These are phyloP conservation scores for Proctacanthus coquilletti DNA, from an alignment of 1,140 invertebrate genomes.

Conservation along the genomic window DNA sequence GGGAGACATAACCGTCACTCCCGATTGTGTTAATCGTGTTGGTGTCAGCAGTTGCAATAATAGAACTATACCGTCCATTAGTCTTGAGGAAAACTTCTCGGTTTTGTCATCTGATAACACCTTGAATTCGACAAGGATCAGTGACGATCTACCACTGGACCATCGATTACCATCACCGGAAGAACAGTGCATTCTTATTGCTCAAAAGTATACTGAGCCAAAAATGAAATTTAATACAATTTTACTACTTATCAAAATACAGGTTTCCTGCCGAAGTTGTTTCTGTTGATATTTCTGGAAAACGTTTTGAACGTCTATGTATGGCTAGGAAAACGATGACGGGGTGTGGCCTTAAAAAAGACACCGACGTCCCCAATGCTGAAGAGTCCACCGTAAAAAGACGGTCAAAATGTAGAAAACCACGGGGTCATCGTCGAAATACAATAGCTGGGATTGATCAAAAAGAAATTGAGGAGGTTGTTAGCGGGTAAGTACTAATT, in stretches of 20 bases:
- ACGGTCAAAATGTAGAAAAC: constrained; percentile 53
- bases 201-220: constrained; percentile 43
- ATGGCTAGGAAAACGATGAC: constrained; percentile 62
- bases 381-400: constrained; percentile 46
- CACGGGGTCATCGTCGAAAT: constrained; percentile 67
- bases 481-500: constrained; percentile 64
- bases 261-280: constrained; percentile 79
- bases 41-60: constrained; percentile 3
- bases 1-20: constrained; percentile 61
- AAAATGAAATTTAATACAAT: too few species aligned
- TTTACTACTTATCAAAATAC: constrained; percentile 10
- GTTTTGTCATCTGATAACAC: too few species aligned
- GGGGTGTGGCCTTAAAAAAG: constrained; percentile 19
- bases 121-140: too few species aligned
- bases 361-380: constrained; percentile 22
- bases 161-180: constrained; percentile 68
- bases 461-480: constrained; percentile 66
- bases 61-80: too few species aligned
- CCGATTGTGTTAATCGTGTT: constrained; percentile 47
- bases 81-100: too few species aligned
- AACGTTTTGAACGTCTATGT: constrained; percentile 74
- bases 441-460: constrained; percentile 79
- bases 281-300: constrained; percentile 70
- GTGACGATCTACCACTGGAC: constrained; percentile 55
- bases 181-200: constrained; percentile 62